Evolutionary conservation across 1,140 invertebrate species (phyloP), one percentile per base, ranked within the genome.

Genomic region (Camponotus pennsylvanicus): DNA sequence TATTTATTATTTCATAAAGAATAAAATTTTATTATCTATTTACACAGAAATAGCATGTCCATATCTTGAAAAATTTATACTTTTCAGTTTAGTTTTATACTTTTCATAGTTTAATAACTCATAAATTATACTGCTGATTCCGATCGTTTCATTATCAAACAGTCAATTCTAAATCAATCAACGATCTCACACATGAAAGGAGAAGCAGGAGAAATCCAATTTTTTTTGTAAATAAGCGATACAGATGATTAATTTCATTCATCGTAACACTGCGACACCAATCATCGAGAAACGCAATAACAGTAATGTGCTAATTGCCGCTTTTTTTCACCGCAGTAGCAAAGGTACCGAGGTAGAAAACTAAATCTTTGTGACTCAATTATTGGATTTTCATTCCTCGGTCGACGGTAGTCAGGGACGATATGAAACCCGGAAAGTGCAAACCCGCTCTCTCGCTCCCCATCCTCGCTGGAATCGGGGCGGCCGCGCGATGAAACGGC

Each of bases 341-440:
- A 69, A 61, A 42, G 71, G 69, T 63, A 67, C 32, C 42, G 6
- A 71, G 82, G 88, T 77, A 86, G 86, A 45, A 83, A 82, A 89
- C 88, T 89, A 90, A 90, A 90, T 90, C 89, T 90, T 90, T 90
- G 89, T 88, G 88, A 90, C 88, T 90, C 85, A 86, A 90, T 90
- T 90, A 90, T 90, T 90, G 88, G 89, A 89, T 85, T 64, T 76
- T 85, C 86, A 18, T 85, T 85, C 71, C 82, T 21, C 85, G 64
- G 32, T 21, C 32, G 63, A 67, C 37, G 61, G n/a, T 69, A 55
- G 71, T 66, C 67, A 49, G 88, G 80, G 59, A 86, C 83, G 89
- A 90, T 90, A 90, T 90, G 79, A 90, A 90, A 89, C 85, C 89
- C 88, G 73, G 75, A 80, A 76, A 84, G 85, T 80, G 85, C 85